Conservation (phyloP, 37 sponge, comb jelly and placozoan species). For the Beroe ovata region DNA sequence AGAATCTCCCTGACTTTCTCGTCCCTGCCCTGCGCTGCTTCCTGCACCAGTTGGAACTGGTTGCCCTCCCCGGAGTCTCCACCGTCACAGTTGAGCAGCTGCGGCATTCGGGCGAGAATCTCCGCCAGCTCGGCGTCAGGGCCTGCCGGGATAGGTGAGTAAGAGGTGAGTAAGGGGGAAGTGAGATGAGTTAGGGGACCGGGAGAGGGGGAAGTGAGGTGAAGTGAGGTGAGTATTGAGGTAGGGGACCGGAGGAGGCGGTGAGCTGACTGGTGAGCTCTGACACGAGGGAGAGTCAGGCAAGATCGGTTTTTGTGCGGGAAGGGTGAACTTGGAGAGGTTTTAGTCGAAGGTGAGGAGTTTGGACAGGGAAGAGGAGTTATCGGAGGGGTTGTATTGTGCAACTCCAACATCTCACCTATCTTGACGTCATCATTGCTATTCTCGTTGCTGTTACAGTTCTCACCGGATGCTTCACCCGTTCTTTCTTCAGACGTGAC, state of each 20-base stretch:
- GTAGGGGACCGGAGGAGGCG: too few relatives aligned
- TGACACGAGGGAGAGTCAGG: too few relatives aligned
- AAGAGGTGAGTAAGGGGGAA: not conserved
- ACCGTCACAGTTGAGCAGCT: conserved; percentile 29
- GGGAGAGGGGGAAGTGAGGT: not conserved
- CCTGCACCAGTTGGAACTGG: conserved; percentile 56
- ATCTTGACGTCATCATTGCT: conserved; percentile 20
- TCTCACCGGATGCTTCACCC: conserved; percentile 22
- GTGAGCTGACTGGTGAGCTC: too few relatives aligned
- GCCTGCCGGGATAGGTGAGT: not conserved
- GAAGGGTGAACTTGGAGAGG: too few relatives aligned
- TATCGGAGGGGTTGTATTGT: too few relatives aligned
- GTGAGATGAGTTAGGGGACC: not conserved
- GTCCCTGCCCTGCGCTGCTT: conserved; percentile 56
- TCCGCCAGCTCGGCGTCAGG: conserved; percentile 28
- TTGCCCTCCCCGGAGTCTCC: not conserved
- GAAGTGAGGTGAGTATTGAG: too few relatives aligned
- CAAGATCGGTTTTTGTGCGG: too few relatives aligned
- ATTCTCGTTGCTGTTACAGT: conserved; percentile 4
- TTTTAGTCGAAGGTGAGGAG: too few relatives aligned
- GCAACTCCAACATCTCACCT: not conserved
- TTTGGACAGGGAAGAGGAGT: too few relatives aligned
- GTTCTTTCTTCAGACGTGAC: not conserved
- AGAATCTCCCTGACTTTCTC: conserved; percentile 56
- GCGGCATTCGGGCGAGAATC: not conserved